Conservation (phyloP, 2,797 vertebrate genomes). For the Margarornis squamiger region DNA sequence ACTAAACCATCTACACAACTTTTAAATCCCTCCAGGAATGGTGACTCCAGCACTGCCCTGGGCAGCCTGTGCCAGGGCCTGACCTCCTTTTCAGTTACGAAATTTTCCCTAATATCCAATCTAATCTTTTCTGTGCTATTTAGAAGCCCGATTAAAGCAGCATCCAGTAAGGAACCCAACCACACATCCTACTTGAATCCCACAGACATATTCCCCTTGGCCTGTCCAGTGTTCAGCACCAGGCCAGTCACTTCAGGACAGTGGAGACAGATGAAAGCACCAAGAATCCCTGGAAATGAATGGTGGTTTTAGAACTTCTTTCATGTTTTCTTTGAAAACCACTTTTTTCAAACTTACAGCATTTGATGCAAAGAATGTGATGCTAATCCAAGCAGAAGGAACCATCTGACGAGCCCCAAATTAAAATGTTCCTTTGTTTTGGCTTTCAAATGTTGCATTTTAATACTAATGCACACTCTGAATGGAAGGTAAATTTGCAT, state of each 20-base stretch:
- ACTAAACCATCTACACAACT: background rate
- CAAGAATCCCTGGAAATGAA: background rate
- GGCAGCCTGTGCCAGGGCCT: background rate
- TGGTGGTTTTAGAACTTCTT: background rate
- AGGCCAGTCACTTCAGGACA: background rate
- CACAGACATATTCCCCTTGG: background rate
- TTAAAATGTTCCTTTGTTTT: constrained; percentile 57
- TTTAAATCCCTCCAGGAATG: background rate
- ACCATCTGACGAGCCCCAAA: constrained; percentile 46
- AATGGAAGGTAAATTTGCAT: constrained; percentile 61
- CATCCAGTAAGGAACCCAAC: background rate
- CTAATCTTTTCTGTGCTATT: background rate
- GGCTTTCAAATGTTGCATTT: constrained; percentile 6
- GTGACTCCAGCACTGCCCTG: background rate
- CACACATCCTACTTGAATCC: background rate
- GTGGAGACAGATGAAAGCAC: background rate
- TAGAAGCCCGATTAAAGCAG: background rate
- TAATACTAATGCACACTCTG: constrained; percentile 11
- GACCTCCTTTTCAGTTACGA: background rate
- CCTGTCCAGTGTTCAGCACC: background rate
- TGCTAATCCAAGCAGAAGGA: constrained; percentile 52
- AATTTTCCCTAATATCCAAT: background rate
- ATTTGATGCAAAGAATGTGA: background rate
- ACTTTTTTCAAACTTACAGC: background rate
- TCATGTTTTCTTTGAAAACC: constrained; percentile 5